phyloP scores from a whole-genome alignment of 1,140 invertebrate genomes.

The Phymastichus coffea region DNA sequence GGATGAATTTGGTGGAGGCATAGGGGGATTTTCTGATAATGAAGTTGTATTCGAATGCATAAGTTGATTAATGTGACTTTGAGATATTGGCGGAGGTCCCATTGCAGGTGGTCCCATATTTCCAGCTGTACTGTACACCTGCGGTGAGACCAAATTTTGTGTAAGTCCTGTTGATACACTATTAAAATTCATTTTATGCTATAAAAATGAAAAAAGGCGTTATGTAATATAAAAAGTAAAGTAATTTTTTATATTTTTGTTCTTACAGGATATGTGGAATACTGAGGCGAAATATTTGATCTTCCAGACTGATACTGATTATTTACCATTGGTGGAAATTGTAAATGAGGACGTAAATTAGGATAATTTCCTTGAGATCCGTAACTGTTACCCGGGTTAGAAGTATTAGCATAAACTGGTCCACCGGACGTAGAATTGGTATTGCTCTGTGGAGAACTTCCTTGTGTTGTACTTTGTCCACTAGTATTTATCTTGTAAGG shows the following conservation, averaged over 20 bases:
- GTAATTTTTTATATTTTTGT: background rate
- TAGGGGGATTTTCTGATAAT: slow-evolving; percentile 59
- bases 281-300: slow-evolving; percentile 55
- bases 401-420: slow-evolving; percentile 50
- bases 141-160: slow-evolving; percentile 50
- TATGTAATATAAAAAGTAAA: background rate
- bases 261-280: slow-evolving; percentile 52
- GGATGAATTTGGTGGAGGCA: slow-evolving; percentile 61
- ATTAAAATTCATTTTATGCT: slow-evolving; percentile 55
- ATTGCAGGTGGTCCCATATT: slow-evolving; percentile 54
- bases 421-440: slow-evolving; percentile 51
- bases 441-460: slow-evolving; percentile 47
- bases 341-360: slow-evolving; percentile 51
- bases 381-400: slow-evolving; percentile 51
- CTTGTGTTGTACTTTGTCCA: slow-evolving; percentile 49
- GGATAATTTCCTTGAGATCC: slow-evolving; percentile 52
- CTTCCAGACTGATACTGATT: slow-evolving; percentile 54
- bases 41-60: slow-evolving; percentile 47
- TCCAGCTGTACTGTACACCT: slow-evolving; percentile 49
- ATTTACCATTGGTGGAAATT: slow-evolving; percentile 51
- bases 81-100: slow-evolving; percentile 59
- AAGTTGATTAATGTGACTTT: slow-evolving; percentile 60
- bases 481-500: slow-evolving; percentile 61
- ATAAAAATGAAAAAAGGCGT: slow-evolving; percentile 27
- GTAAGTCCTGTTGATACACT: slow-evolving; percentile 50